phyloP scores from a whole-genome alignment of 1,140 invertebrate species.

The Thalassaphorura encarpata region DNA sequence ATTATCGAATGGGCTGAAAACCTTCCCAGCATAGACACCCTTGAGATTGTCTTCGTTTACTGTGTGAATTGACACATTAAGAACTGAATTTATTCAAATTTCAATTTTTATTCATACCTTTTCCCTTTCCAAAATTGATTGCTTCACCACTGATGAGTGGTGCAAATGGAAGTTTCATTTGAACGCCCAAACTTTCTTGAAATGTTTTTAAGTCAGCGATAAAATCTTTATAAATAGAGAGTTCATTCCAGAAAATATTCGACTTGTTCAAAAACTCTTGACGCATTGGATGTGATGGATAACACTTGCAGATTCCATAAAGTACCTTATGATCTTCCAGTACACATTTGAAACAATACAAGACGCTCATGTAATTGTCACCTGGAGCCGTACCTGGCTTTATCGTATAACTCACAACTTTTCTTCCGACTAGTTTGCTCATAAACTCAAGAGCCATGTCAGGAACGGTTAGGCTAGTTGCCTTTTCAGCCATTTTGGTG shows the following conservation, averaged over 20 bases:
- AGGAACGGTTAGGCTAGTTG: no score
- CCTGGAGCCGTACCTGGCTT: background rate
- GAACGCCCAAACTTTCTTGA: background rate
- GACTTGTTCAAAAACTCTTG: slow-evolving; percentile 10
- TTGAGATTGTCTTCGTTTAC: background rate
- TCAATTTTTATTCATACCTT: no score
- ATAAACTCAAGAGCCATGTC: background rate
- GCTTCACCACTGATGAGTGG: background rate
- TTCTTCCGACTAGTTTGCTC: background rate
- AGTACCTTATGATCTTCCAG: background rate
- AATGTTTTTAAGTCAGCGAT: background rate
- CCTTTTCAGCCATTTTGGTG: no score
- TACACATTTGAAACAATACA: background rate
- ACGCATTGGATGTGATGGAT: slow-evolving; percentile 2
- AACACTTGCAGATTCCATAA: slow-evolving; percentile 4
- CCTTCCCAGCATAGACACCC: background rate
- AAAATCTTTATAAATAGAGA: background rate
- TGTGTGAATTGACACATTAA: background rate
- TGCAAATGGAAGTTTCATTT: background rate
- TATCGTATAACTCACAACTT: slow-evolving; percentile 17
- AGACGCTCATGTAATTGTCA: slow-evolving; percentile 15
- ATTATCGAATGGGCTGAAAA: slow-evolving; percentile 2
- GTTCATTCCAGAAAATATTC: slow-evolving; percentile 10
- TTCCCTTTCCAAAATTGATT: background rate
- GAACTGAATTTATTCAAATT: no score